Conservation (phyloP, 2,888 invertebrate species). For the Heterodera filipjevi region DNA sequence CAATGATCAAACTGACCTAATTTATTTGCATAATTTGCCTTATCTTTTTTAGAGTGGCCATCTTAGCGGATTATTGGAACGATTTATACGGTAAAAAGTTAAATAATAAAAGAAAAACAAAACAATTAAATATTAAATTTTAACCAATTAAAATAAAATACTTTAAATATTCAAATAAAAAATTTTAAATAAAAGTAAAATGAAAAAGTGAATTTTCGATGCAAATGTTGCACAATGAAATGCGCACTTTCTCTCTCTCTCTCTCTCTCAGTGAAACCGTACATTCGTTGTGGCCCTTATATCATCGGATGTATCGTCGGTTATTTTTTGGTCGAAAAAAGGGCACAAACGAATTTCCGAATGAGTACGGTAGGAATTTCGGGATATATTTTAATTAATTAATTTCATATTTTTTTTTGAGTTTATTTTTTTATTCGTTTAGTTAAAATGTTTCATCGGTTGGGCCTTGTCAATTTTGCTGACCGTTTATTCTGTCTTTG, state of each 20-base stretch:
- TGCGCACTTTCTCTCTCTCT: too few relatives aligned
- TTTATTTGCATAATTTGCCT: constrained; percentile 3
- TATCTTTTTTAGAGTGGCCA: constrained; percentile 49
- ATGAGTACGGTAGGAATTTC: constrained; percentile 34
- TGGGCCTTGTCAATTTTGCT: constrained; percentile 47
- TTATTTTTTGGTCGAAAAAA: constrained; percentile 63
- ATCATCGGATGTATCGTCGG: constrained; percentile 67
- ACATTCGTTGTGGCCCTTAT: constrained; percentile 68
- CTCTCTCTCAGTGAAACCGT: constrained; percentile 64
- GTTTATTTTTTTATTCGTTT: not conserved
- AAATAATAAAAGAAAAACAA: not conserved
- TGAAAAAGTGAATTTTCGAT: too few relatives aligned
- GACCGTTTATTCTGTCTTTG: constrained; percentile 61
- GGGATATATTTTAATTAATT: too few relatives aligned
- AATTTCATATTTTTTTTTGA: too few relatives aligned
- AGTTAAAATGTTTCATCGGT: constrained; percentile 45
- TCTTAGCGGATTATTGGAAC: constrained; percentile 62
- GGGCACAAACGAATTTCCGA: constrained; percentile 46
- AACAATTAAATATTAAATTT: not conserved
- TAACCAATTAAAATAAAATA: not conserved
- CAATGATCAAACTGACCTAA: not conserved
- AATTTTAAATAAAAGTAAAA: too few relatives aligned
- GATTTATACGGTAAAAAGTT: constrained; percentile 63
- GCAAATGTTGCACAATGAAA: too few relatives aligned
- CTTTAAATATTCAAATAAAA: too few relatives aligned